phyloP scores from a whole-genome alignment of 2,113 vertebrate genomes.

The Elaphurus davidianus region DNA sequence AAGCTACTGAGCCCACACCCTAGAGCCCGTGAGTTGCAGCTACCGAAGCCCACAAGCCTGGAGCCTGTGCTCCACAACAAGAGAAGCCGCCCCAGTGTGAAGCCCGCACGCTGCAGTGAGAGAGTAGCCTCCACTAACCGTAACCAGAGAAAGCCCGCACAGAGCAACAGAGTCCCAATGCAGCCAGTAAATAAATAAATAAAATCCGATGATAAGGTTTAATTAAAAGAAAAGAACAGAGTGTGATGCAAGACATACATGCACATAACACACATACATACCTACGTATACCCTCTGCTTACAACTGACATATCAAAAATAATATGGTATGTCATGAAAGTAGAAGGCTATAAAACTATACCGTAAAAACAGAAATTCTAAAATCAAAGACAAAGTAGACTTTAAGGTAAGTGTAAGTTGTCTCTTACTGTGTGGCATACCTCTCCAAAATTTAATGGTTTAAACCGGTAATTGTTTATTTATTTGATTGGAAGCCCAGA shows the following conservation, averaged over 20 bases:
- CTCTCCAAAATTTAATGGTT: background rate
- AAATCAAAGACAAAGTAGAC: background rate
- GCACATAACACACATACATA: background rate
- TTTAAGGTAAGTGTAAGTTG: background rate
- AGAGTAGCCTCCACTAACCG: too few species aligned
- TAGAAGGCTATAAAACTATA: background rate
- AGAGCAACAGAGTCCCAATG: too few species aligned
- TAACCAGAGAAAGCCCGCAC: too few species aligned
- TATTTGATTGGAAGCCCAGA: background rate
- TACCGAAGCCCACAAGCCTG: too few species aligned
- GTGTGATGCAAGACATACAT: background rate
- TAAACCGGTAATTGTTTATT: background rate
- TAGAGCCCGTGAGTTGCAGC: too few species aligned
- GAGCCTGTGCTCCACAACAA: too few species aligned
- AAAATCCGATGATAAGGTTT: background rate
- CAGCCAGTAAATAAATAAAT: too few species aligned
- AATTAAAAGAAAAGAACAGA: background rate
- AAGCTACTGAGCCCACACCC: too few species aligned
- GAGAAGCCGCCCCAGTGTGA: too few species aligned
- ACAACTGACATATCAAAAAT: background rate
- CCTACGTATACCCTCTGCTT: background rate
- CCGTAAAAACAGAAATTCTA: background rate
- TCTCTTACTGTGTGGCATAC: background rate
- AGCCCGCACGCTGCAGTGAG: too few species aligned
- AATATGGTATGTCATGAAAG: background rate